These are phyloP conservation scores for Pemphredon lugubris DNA, from an alignment of 2,888 invertebrate species.

Conservation along the genomic window DNA sequence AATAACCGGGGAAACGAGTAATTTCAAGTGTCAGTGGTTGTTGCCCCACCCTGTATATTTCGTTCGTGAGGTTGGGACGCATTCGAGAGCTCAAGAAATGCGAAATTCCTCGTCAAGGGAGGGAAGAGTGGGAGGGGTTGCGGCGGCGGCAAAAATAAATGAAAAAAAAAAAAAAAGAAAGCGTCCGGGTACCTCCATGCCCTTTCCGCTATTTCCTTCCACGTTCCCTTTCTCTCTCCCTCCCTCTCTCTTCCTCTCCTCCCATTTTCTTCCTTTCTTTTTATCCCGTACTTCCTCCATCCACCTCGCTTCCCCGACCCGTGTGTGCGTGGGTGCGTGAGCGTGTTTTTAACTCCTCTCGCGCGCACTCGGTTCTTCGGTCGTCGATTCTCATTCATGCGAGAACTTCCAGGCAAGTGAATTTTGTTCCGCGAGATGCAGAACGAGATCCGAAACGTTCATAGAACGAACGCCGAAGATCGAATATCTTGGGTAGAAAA, in stretches of 20 bases:
- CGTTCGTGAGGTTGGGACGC: conserved; percentile 37
- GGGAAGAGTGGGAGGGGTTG: conserved; percentile 16
- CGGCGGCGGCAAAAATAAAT: conserved; percentile 71
- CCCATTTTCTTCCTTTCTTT: conserved; percentile 42
- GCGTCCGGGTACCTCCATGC: conserved; percentile 46
- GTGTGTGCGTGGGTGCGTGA: no score
- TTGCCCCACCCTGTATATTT: conserved; percentile 30
- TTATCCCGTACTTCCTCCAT: conserved; percentile 32
- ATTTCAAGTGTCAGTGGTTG: conserved; percentile 26
- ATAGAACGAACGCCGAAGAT: conserved; percentile 30
- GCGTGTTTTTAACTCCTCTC: no score
- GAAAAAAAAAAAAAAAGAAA: conserved; percentile 74
- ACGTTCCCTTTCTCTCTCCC: conserved; percentile 10
- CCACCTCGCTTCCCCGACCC: conserved; percentile 23
- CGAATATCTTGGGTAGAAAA: not conserved
- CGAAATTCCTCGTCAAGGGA: conserved; percentile 70
- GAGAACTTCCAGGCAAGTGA: conserved; percentile 72
- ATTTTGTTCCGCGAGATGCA: conserved; percentile 63
- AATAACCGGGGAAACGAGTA: no score
- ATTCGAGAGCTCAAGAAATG: conserved; percentile 69
- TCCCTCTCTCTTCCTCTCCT: conserved; percentile 13
- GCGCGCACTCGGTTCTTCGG: conserved; percentile 32
- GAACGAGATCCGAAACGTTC: conserved; percentile 57
- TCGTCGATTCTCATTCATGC: conserved; percentile 71
- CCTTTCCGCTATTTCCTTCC: conserved; percentile 23